Evolutionary conservation across 2,888 invertebrate genomes (phyloP), one percentile per base, ranked within the genome.

Genomic region (Megalurothrips usitatus): DNA sequence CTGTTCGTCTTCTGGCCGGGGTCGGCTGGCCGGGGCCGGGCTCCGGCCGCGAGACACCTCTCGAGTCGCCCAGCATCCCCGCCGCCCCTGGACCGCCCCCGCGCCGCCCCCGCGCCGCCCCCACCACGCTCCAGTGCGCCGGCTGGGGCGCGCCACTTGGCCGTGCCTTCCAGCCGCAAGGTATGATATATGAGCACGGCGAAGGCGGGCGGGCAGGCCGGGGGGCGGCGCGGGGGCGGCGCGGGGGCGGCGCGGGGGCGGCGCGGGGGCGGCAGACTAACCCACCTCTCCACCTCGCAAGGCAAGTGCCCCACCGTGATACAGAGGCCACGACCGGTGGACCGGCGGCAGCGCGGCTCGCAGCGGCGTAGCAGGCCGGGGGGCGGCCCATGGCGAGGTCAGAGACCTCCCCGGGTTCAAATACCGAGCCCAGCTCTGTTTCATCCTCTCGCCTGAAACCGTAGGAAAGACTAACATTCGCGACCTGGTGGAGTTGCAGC

Each of bases 71-170:
- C 52, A 12, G 58, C 58, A 17, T n/a, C 58, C 19, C 58, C 58
- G 58, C 58, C 58, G 19, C 58, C 19, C 58, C 58, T 17, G 19
- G 58, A n/a, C 58, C 58, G 17, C 58, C 19, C 34, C 34, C 34
- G n/a, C 26, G 23, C 26, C 68, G 68, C 68, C 23, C 34, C 68
- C 68, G 10, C 68, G 19, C 19, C 58, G 58, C 58, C 19, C 68
- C 68, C 26, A 1, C 68, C 68, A 6, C 68, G 68, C 68, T 26
- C 11, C 68, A 23, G 68, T 23, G 68, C 68, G 68, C 68, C 68
- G 26, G 68, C 68, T 75, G 68, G 68, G 68, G 23, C 68, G 68
- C 26, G 68, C 68, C 68, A 75, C 68, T 75, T 75, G 68, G 68
- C 11, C 68, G 68, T 75, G 68, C 68, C 68, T 75, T 26, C 23